Conservation (phyloP, 2,797 vertebrate genomes). For the Gallirallus australis region DNA sequence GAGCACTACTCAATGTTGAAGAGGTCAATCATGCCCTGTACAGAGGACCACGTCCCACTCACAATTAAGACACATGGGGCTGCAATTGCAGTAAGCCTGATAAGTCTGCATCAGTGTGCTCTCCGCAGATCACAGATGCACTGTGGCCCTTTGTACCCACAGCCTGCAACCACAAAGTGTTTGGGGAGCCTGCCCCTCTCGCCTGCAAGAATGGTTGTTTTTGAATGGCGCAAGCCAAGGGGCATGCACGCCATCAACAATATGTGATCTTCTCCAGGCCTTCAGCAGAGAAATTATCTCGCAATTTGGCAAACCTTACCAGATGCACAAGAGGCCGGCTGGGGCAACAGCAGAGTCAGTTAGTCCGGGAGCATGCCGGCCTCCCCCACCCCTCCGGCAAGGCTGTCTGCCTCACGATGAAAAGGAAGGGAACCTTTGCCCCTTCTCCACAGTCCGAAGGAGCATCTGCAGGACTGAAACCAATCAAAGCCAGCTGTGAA, state of each 20-base stretch:
- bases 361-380: accelerated
- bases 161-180: background rate
- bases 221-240: background rate
- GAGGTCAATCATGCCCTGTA: background rate
- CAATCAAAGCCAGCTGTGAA: conserved; percentile 82
- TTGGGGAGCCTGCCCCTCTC: background rate
- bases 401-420: background rate
- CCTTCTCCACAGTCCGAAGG: conserved; percentile 14
- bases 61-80: background rate
- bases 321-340: conserved; percentile 18
- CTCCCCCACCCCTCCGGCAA: background rate
- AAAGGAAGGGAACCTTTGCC: conserved; percentile 56
- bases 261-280: conserved; percentile 42
- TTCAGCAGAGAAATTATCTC: conserved; percentile 27
- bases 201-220: background rate
- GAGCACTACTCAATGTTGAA: accelerated
- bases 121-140: background rate
- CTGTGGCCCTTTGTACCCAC: background rate
- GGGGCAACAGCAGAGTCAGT: background rate
- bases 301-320: conserved; percentile 50
- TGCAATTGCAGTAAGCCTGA: background rate
- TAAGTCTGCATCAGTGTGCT: background rate
- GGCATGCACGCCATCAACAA: background rate
- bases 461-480: conserved; percentile 64
- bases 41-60: accelerated